phyloP scores from a whole-genome alignment of 2,113 vertebrate genomes.

The Neolamprologus fasciatus region DNA sequence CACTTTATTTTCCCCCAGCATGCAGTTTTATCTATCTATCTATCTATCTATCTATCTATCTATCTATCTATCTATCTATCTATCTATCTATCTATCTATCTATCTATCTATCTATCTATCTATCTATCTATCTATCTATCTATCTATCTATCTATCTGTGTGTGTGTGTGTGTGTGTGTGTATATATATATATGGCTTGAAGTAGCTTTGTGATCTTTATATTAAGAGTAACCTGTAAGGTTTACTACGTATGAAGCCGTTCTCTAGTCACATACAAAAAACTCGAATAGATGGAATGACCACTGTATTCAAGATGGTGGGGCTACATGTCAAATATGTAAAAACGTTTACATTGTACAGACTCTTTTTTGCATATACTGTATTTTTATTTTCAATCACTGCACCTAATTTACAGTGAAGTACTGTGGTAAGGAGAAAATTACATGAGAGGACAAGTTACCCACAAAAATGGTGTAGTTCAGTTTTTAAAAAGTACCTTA shows the following conservation, averaged over 20 bases:
- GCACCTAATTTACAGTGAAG: background rate
- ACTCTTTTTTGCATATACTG: background rate
- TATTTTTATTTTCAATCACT: background rate
- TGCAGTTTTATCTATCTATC: too few relatives aligned
- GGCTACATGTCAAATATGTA: background rate
- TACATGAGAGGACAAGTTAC: background rate
- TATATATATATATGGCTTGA: background rate
- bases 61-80: fast-evolving
- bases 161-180: fast-evolving
- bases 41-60: too few relatives aligned
- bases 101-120: too few relatives aligned
- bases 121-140: too few relatives aligned
- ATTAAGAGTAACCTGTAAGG: background rate
- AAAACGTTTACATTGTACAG: background rate
- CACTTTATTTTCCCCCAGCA: too few relatives aligned
- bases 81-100: too few relatives aligned
- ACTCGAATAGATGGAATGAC: background rate
- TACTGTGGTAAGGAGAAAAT: background rate
- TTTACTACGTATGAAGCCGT: background rate
- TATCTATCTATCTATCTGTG: fast-evolving
- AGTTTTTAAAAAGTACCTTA: background rate
- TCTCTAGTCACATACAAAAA: background rate
- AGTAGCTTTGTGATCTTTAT: background rate
- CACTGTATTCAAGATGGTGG: background rate
- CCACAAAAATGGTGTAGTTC: background rate